Base-by-base conservation (phyloP, 2,888 invertebrate genomes). In the Galeopsomyia nigrocyanea region DNA sequence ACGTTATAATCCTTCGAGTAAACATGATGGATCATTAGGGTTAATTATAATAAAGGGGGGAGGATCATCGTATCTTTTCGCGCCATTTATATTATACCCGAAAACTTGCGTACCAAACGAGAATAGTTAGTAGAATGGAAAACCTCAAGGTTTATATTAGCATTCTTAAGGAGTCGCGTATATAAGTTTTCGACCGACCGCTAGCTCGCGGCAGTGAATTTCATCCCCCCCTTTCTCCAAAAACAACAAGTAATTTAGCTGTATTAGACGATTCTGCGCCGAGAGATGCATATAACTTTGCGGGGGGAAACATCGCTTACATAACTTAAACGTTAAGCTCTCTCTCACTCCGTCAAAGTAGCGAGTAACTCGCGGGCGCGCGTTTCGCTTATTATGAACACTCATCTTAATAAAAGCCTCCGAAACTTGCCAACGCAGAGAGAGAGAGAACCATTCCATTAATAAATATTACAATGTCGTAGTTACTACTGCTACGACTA, bases 331-430 rank as follows among this genome's bases (percentile, higher is more conserved):
- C 60, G 60, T 13, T 65, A 65, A 68, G 68, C 64, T 7, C 39
- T 39, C 39, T 39, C 64, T 7, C 39, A 5, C 39, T 39, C 71
- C 63, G 71, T 71, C 71, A 74, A 74, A 68, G 71, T 74, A 74
- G 22, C 65, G 62, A 66, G 62, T 75, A 69, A 72, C 66, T 69
- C 68, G 53, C 51, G 51, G 13, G 51, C 53, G 53, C 17, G 53
- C 63, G 58, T 71, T 71, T 68, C 63, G 69, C 71, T 72, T 71
- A 72, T 68, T 72, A 72, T 46, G 68, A 62, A 66, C 71, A 75
- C 75, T 72, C 75, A 69, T 75, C 71, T 75, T 75, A 68, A 75
- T 75, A 69, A 75, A 75, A 72, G 71, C 68, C 60, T 70, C 53
- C 49, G 10, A 16, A 72, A 62, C 67, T 71, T 70, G n/a, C 58